Conservation (phyloP, 2,888 invertebrate genomes). For the Drosophila maculinotata region DNA sequence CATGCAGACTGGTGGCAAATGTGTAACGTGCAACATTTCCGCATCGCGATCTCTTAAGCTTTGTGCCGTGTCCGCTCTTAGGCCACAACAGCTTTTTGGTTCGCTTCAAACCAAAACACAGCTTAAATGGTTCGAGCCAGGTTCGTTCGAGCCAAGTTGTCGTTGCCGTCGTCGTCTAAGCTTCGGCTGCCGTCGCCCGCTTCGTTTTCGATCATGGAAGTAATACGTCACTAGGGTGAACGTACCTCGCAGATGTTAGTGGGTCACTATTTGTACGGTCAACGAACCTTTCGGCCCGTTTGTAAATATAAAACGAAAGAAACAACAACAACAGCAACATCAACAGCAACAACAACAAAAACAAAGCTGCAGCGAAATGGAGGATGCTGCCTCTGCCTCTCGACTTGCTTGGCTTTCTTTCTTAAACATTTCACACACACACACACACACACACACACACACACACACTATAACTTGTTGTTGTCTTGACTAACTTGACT, state of each 20-base stretch:
- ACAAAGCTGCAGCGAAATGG: conserved; percentile 61
- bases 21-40: conserved; percentile 73
- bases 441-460: conserved; percentile 22
- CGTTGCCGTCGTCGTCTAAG: conserved; percentile 29
- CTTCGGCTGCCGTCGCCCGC: conserved; percentile 51
- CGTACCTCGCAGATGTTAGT: conserved; percentile 86
- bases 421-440: conserved; percentile 62
- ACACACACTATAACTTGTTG: conserved; percentile 50
- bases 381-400: conserved; percentile 43
- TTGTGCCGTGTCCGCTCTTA: conserved; percentile 50
- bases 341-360: too few relatives aligned
- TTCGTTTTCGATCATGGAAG: conserved; percentile 71
- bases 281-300: conserved; percentile 84
- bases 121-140: conserved; percentile 70
- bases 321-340: too few relatives aligned
- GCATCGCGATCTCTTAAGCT: conserved; percentile 67
- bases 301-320: conserved; percentile 78
- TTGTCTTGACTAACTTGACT: conserved; percentile 79
- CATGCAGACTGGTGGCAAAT: conserved; percentile 37
- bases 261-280: conserved; percentile 86
- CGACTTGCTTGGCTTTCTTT: conserved; percentile 76
- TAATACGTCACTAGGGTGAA: conserved; percentile 85
- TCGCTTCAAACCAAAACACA: conserved; percentile 52
- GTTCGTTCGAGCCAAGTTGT: conserved; percentile 51
- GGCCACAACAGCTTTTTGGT: conserved; percentile 46